Base-by-base conservation (phyloP, 2,888 invertebrate species). In the Gonocerus acuteangulatus region DNA sequence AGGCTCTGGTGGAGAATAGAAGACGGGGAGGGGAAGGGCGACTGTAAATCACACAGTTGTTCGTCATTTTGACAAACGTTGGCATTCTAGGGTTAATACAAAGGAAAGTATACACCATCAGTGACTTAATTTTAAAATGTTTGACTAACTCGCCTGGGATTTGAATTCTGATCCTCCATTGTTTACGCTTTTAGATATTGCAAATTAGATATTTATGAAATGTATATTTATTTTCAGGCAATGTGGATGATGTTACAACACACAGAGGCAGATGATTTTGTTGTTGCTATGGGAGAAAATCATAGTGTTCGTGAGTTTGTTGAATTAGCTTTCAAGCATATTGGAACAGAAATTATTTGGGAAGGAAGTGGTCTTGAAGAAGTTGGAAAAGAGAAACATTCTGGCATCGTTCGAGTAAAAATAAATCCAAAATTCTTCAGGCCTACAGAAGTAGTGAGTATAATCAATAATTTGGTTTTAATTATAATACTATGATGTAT, bases 161-260 rank as follows among this genome's bases (percentile, higher is more conserved):
- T n/a, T n/a, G n/a, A n/a, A n/a, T n/a, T n/a, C n/a, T n/a, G n/a
- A n/a, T n/a, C n/a, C n/a, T n/a, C n/a, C n/a, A n/a, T n/a, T n/a
- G n/a, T n/a, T n/a, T n/a, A n/a, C n/a, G n/a, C n/a, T n/a, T n/a
- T n/a, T n/a, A n/a, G 9, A 27, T 27, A 9, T 27, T 27, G 9
- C 27, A 27, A 4, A 27, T 27, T n/a, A n/a, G n/a, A 27, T 9
- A 27, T 6, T 27, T 27, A 27, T 6, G 9, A 6, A 27, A 27
- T 27, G 27, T 27, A 27, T 6, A 27, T 27, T 27, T 27, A 27
- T 22, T 54, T 54, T 54, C 72, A 92, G 87, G 99, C 96, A 1
- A 99, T 99, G 99, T 99, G 97, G 96, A 77, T 95, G 73, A 99
- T 99, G 93, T 80, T 99, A 15, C 99, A 99, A 74, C 87, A 89